phyloP scores from a whole-genome alignment of 2,113 vertebrate genomes.

The Chaetura pelagica region DNA sequence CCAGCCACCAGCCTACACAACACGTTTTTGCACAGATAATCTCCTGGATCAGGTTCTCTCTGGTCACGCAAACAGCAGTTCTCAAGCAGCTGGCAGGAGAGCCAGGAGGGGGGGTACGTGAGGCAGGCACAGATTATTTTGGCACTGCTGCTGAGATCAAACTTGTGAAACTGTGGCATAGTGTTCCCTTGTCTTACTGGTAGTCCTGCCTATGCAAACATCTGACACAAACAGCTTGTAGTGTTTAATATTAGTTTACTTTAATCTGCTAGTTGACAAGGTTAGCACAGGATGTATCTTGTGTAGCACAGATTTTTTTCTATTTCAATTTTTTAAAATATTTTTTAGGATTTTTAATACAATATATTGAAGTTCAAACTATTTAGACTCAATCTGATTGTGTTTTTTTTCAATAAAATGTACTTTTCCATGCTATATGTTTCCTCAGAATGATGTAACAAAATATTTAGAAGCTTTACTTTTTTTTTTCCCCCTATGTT shows the following conservation, averaged over 20 bases:
- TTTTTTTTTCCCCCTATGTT: accelerated
- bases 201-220: neutral
- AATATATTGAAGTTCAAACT: neutral
- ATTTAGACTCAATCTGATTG: neutral
- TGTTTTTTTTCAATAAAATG: neutral
- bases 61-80: neutral
- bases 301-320: neutral
- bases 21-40: neutral
- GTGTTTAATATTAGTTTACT: neutral
- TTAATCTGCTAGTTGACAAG: neutral
- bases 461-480: neutral
- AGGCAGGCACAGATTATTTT: neutral
- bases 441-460: neutral
- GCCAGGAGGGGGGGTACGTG: accelerated
- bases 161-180: neutral
- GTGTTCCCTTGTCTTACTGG: neutral
- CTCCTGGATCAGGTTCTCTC: accelerated
- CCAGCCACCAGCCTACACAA: neutral
- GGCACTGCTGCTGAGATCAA: neutral
- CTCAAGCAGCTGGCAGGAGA: neutral
- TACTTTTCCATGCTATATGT: neutral
- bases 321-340: neutral
- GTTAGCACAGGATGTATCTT: neutral
- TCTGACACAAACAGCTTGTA: neutral
- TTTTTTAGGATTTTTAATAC: neutral